Base-by-base conservation (phyloP, 2,797 vertebrate species). In the Mycteria americana region DNA sequence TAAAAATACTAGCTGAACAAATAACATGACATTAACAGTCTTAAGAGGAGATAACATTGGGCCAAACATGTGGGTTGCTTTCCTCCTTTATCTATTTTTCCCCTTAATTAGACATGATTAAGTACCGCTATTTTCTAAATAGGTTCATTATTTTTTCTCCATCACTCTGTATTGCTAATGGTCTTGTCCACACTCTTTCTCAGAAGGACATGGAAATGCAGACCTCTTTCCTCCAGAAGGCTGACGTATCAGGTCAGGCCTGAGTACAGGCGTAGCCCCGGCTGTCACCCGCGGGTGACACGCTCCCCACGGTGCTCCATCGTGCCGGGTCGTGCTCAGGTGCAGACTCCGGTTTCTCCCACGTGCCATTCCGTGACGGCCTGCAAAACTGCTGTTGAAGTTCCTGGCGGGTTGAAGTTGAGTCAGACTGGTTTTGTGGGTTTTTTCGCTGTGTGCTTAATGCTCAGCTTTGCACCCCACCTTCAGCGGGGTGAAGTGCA, bases 191-290 rank as follows among this genome's bases (percentile, higher is more conserved):
- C 18, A 3, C 3, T 1, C 11, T 48, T 31, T 23, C 54, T 65
- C 2, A 4, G 28, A 30, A 67, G 70, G 16, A 33, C 2, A 0
- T 5, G 45, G 59, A 19, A 18, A 28, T 2, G 19, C 51, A 70
- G 60, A 39, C 8, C 14, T 16, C 22, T n/a, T 18, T 64, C 39
- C 50, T n/a, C 3, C 5, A 23, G 14, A 28, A 37, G 33, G 6
- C 13, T 2, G 23, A 5, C 0, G 8, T 6, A 8, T 2, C 18
- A 5, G 64, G 10, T 6, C 54, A 15, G 57, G 15, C 4, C 16
- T 1, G 46, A 17, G 14, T 7, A 3, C 10, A 3, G 27, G 37
- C 1, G 2, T 4, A 8, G 46, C 50, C 33, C 39, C 0, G 1
- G 13, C 11, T n/a, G 56, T 37, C 12, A 2, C 30, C 51, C n/a